Evolutionary conservation across 2,113 vertebrate genomes (phyloP).

Genomic region (Eleginops maclovinus): DNA sequence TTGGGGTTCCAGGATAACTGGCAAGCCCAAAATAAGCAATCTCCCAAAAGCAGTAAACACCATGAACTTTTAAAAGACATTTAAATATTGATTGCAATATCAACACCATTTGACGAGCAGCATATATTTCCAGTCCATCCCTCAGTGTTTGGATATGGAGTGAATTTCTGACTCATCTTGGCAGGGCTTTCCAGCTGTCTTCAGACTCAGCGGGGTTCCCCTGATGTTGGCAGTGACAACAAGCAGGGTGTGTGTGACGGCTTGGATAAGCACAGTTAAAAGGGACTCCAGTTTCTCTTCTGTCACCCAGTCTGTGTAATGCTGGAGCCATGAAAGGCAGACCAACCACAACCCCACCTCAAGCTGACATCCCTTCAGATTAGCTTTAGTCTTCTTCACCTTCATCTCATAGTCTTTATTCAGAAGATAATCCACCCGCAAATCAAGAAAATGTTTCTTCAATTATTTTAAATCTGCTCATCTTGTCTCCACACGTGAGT

Average conservation of each 20-base stretch:
- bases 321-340: background rate
- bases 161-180: background rate
- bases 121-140: background rate
- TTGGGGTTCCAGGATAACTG: too few relatives aligned
- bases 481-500: too few relatives aligned
- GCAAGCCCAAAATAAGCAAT: too few relatives aligned
- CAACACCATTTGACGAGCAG: background rate
- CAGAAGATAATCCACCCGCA: too few relatives aligned
- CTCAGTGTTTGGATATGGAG: background rate
- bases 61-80: background rate
- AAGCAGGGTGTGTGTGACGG: background rate
- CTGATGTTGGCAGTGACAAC: conserved; percentile 5
- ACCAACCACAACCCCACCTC: background rate
- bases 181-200: background rate
- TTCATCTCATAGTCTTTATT: background rate
- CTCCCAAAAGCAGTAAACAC: background rate
- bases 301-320: background rate
- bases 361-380: background rate
- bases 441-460: too few relatives aligned
- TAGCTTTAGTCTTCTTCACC: background rate
- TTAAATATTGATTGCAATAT: background rate
- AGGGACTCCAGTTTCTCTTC: background rate
- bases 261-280: background rate
- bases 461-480: background rate
- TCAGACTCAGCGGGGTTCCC: background rate